Evolutionary conservation across 2,888 invertebrate genomes (phyloP).

Genomic region (Zygothrica quintamaculata): DNA sequence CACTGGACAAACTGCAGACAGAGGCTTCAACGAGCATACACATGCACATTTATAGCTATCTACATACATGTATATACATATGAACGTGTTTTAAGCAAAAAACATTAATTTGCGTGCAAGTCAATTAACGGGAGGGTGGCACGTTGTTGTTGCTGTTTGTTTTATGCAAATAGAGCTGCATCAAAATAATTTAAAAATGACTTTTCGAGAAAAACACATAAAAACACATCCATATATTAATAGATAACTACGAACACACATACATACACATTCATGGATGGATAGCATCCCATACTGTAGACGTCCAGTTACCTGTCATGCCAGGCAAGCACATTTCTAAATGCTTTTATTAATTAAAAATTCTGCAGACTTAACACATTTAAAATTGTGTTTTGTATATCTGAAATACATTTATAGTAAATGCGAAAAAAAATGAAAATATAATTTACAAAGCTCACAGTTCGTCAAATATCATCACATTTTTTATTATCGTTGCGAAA

Average conservation of each 20-base stretch:
- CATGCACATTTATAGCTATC: background rate
- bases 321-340: constrained; percentile 67
- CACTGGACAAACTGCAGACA: background rate
- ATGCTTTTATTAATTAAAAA: constrained; percentile 76
- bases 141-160: constrained; percentile 27
- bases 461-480: background rate
- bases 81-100: constrained; percentile 43
- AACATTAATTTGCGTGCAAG: constrained; percentile 78
- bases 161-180: constrained; percentile 52
- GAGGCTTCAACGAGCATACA: background rate
- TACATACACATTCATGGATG: background rate
- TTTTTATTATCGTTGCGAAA: background rate
- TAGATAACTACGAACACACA: background rate
- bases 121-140: constrained; percentile 67
- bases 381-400: constrained; percentile 64
- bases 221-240: background rate
- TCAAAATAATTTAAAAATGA: constrained; percentile 41
- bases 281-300: background rate
- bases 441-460: constrained; percentile 59
- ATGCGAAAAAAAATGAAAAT: constrained; percentile 50
- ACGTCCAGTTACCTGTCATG: constrained; percentile 19
- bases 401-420: constrained; percentile 36
- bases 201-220: constrained; percentile 11
- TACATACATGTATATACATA: background rate
- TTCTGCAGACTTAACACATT: constrained; percentile 73